Conservation (phyloP, 2,113 vertebrate genomes). For the Elephantulus edwardii region DNA sequence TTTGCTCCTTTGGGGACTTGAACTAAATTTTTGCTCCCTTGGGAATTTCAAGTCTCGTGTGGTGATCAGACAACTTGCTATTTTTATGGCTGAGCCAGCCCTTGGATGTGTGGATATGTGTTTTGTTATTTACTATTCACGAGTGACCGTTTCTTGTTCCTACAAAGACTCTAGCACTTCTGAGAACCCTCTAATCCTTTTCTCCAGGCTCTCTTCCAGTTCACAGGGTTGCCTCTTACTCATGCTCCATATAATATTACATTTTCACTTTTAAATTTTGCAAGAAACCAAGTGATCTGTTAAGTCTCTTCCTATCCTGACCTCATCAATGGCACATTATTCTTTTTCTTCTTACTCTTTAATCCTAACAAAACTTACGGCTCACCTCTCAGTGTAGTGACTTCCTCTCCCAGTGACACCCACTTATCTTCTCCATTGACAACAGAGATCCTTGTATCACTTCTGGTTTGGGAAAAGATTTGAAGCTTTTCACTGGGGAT, state of each 20-base stretch:
- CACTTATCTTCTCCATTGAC: not conserved
- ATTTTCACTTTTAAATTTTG: not conserved
- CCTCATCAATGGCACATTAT: not conserved
- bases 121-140: not conserved
- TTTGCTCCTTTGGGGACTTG: constrained; percentile 10
- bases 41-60: not conserved
- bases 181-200: not conserved
- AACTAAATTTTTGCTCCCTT: constrained; percentile 44
- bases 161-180: not conserved
- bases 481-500: not conserved
- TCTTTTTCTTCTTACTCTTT: not conserved
- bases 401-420: too few relatives aligned
- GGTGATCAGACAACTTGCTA: not conserved
- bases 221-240: not conserved
- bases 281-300: not conserved
- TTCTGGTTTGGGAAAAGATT: not conserved
- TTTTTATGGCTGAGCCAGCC: not conserved
- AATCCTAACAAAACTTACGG: not conserved
- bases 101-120: not conserved
- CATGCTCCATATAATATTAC: accelerated
- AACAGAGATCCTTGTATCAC: not conserved
- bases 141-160: not conserved
- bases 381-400: not conserved
- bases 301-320: not conserved
- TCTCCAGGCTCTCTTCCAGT: not conserved